Base-by-base conservation (phyloP, 2,113 vertebrate genomes). In the Rostratula benghalensis region DNA sequence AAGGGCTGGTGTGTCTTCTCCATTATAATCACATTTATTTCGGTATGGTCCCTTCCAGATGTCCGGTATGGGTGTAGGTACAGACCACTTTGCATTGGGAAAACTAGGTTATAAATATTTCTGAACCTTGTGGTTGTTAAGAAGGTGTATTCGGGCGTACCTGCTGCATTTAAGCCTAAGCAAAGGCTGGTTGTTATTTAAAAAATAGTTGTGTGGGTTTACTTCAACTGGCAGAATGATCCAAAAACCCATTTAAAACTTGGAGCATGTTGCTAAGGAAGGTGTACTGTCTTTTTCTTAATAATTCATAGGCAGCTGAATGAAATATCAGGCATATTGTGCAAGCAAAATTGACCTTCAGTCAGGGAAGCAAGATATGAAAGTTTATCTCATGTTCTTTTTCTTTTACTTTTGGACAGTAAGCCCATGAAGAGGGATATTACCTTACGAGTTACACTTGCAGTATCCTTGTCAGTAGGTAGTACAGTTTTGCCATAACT, bases 401-500 rank as follows among this genome's bases (percentile, higher is more conserved):
- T 90, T 39, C 51, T 73, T 82, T 61, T 46, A 6, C 77, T 43
- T 88, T 81, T 79, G 28, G 57, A 35, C 78, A 56, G 5, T 68
- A 35, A 31, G 21, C 33, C 4, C 10, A 13, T 80, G 71, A 94
- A 71, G 77, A 92, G 71, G n/a, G 25, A 14, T 45, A 68, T 63
- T 54, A 17, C 14, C 21, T 71, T 74, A 35, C 92, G 31, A 16
- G 17, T 48, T 75, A 17, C 43, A 43, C 64, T 80, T 86, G 46
- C 10, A 22, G 15, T 60, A 4, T 39, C 28, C 87, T 57, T 81
- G 43, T 89, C n/a, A 24, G 74, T 74, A 82, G 63, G 63, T 75
- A 78, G 69, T 33, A 73, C 50, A 56, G n/a, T 78, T 97, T 96
- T 93, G 50, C 88, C 60, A 10, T 94, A 95, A 74, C 35, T 74